Conservation (phyloP, 2,797 vertebrate genomes). For the Channa striata region DNA sequence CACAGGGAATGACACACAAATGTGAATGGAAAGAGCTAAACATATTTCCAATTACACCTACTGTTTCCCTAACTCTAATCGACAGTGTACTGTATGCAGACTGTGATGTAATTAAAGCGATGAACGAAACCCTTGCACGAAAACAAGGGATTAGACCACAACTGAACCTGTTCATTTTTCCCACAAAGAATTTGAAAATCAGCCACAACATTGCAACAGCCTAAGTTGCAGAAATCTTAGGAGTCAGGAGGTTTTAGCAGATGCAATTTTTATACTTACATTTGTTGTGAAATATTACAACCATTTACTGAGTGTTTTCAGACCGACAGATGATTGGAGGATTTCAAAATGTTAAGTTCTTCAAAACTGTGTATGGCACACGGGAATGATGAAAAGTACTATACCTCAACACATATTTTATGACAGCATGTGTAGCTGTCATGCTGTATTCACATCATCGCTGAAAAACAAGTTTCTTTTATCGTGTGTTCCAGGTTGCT, state of each 20-base stretch:
- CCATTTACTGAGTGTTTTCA: slow-evolving; percentile 20
- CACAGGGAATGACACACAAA: slow-evolving; percentile 6
- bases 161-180: slow-evolving; percentile 9
- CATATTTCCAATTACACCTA: not conserved
- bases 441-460: not conserved
- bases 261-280: not conserved
- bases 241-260: not conserved
- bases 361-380: not conserved
- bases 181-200: slow-evolving; percentile 7
- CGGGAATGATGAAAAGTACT: not conserved
- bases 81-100: not conserved
- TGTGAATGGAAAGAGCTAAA: slow-evolving; percentile 16
- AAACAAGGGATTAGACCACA: slow-evolving; percentile 16
- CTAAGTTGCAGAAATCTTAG: slow-evolving; percentile 5
- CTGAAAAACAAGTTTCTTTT: not conserved
- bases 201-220: slow-evolving; percentile 15
- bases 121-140: slow-evolving; percentile 1
- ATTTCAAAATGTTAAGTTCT: slow-evolving; percentile 9
- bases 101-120: slow-evolving; percentile 2
- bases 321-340: slow-evolving; percentile 10
- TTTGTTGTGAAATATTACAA: slow-evolving; percentile 28
- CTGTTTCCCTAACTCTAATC: not conserved
- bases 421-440: not conserved
- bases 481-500: not conserved
- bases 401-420: not conserved